phyloP scores from a whole-genome alignment of 1,140 invertebrate genomes.

The Hyles euphorbiae region DNA sequence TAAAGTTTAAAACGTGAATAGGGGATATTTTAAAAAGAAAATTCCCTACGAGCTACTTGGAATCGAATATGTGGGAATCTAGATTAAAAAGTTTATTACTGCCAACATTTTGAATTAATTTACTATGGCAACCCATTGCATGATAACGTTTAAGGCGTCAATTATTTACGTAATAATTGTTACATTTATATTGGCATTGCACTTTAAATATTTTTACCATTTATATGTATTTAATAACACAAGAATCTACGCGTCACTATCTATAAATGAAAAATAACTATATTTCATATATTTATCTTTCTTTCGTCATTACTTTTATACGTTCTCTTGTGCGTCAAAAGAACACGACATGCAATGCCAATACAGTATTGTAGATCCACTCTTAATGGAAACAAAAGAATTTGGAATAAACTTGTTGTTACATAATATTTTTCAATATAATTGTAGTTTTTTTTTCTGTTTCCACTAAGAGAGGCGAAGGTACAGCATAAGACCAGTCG shows the following conservation, averaged over 20 bases:
- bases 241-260: too few species aligned
- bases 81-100: too few species aligned
- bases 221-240: too few species aligned
- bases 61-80: too few species aligned
- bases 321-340: too few species aligned
- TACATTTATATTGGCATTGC: conserved; percentile 22
- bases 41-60: too few species aligned
- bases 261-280: too few species aligned
- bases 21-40: too few species aligned
- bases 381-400: conserved; percentile 2
- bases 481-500: conserved; percentile 32
- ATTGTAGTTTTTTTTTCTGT: neutral
- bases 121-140: conserved; percentile 27
- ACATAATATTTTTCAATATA: neutral
- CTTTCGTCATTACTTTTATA: too few species aligned
- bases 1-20: too few species aligned
- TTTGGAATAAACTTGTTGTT: neutral
- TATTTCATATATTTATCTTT: too few species aligned
- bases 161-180: conserved; percentile 12
- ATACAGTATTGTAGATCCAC: conserved; percentile 1
- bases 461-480: neutral
- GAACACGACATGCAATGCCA: neutral
- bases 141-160: conserved; percentile 23
- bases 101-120: conserved; percentile 4
- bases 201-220: too few species aligned